These are phyloP conservation scores for Apotomis capreana DNA, from an alignment of 2,888 invertebrate genomes.

Conservation along the genomic window DNA sequence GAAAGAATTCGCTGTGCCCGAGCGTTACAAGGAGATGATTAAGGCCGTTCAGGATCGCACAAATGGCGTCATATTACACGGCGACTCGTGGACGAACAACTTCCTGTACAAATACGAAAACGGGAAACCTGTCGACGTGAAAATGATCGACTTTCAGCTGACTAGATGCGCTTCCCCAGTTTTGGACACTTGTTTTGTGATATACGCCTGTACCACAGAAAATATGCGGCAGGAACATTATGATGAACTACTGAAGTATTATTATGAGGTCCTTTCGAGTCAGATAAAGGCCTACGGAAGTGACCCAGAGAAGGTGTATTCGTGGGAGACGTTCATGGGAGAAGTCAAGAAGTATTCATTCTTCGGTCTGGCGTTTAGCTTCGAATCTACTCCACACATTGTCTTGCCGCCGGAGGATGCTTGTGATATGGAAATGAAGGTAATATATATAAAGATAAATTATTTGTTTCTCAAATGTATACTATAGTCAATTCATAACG, in stretches of 20 bases:
- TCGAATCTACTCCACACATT: constrained; percentile 84
- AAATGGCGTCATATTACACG: constrained; percentile 86
- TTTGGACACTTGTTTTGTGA: constrained; percentile 82
- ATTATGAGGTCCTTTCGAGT: constrained; percentile 81
- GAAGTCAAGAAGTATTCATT: constrained; percentile 83
- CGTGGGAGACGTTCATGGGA: constrained; percentile 74
- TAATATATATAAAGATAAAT: constrained; percentile 47
- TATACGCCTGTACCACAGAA: constrained; percentile 84
- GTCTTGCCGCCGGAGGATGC: constrained; percentile 83
- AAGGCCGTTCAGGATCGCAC: constrained; percentile 66
- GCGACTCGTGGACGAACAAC: constrained; percentile 91
- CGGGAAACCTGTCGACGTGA: constrained; percentile 65
- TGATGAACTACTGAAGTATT: constrained; percentile 83
- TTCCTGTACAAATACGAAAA: constrained; percentile 82
- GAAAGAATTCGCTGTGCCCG: constrained; percentile 79
- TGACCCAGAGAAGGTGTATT: constrained; percentile 81
- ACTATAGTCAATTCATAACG: too few relatives aligned
- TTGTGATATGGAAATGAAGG: constrained; percentile 83
- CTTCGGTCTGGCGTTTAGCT: constrained; percentile 83
- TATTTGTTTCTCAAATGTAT: too few relatives aligned
- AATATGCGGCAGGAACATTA: constrained; percentile 83
- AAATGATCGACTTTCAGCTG: constrained; percentile 88
- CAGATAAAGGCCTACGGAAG: constrained; percentile 84
- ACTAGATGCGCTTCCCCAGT: constrained; percentile 83
- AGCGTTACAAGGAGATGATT: constrained; percentile 77